A percentile compares a stretch with the other conserved stretches of the same genome.
These are phyloP conservation scores for Halictus ligatus DNA, from an alignment of 2,888 invertebrate genomes.

Conservation along the genomic window DNA sequence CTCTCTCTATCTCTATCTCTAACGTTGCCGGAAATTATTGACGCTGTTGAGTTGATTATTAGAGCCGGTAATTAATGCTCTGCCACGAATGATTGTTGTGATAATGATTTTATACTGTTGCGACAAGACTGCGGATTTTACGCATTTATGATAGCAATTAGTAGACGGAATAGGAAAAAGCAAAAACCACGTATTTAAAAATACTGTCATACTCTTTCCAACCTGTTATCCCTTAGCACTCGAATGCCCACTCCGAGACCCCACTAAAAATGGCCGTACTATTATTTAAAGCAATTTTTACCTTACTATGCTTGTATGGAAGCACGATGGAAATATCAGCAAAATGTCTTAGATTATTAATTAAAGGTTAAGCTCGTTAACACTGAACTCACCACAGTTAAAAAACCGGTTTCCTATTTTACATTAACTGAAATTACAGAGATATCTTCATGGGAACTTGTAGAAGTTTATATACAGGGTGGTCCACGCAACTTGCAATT, in stretches of 20 bases:
- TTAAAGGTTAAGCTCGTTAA: too few relatives aligned
- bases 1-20: neutral
- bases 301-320: too few relatives aligned
- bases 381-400: too few relatives aligned
- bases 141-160: neutral
- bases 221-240: neutral
- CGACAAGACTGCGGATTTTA: neutral
- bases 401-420: too few relatives aligned
- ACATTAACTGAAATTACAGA: too few relatives aligned
- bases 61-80: neutral
- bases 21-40: neutral
- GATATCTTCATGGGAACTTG: too few relatives aligned
- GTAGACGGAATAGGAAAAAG: neutral
- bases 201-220: neutral
- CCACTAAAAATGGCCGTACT: neutral
- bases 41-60: neutral
- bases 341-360: too few relatives aligned
- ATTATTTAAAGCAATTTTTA: neutral
- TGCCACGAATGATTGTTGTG: neutral
- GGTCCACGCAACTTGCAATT: too few relatives aligned
- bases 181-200: neutral
- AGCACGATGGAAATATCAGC: too few relatives aligned
- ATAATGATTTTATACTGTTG: neutral
- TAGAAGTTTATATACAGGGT: too few relatives aligned
- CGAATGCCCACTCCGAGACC: neutral